Conservation (phyloP, 1,140 invertebrate genomes). For the Lepidurus packardi region DNA sequence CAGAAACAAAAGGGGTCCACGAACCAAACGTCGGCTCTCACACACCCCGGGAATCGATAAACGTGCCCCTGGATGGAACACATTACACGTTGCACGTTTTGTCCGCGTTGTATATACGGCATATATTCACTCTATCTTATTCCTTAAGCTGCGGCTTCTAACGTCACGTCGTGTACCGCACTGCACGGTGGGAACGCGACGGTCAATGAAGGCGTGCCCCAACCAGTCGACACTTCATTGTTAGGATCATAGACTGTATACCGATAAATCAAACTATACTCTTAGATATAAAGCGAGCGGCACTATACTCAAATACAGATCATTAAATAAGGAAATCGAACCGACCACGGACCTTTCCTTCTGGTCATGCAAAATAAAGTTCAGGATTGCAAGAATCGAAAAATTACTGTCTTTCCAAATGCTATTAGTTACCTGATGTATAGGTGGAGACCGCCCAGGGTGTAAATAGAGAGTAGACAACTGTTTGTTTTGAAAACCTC, state of each 20-base stretch:
- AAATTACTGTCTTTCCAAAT: too few species aligned
- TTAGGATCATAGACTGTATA: not conserved
- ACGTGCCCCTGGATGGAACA: not conserved
- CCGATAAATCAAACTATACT: not conserved
- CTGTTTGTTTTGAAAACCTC: too few species aligned
- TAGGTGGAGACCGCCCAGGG: too few species aligned
- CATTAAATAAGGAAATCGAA: too few species aligned
- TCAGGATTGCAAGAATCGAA: too few species aligned
- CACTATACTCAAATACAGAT: too few species aligned
- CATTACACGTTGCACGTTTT: not conserved
- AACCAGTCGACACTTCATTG: not conserved
- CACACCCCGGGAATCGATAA: constrained; percentile 10
- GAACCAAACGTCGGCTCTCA: not conserved
- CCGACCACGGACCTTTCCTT: too few species aligned
- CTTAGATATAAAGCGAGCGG: too few species aligned
- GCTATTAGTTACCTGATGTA: too few species aligned
- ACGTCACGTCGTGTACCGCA: not conserved
- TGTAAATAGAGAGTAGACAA: too few species aligned
- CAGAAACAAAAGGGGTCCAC: not conserved
- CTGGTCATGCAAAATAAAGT: too few species aligned
- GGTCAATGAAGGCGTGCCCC: not conserved
- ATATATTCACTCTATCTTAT: not conserved
- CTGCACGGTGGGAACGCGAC: not conserved
- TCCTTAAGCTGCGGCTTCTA: not conserved
- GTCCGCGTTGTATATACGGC: too few species aligned